Base-by-base conservation (phyloP, 2,113 vertebrate species). In the Hypomesus transpacificus region DNA sequence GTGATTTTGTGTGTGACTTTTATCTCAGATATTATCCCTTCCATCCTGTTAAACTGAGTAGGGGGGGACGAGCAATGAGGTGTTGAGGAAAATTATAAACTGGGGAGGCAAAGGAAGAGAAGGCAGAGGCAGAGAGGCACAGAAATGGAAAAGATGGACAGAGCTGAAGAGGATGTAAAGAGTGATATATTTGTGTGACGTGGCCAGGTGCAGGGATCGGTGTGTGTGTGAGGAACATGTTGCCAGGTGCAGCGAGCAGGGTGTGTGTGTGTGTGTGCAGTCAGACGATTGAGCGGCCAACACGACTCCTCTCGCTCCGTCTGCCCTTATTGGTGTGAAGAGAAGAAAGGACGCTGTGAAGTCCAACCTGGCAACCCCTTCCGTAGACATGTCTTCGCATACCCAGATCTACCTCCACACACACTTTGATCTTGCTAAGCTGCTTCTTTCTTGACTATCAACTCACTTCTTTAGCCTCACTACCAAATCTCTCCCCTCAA, bases 251-350 rank as follows among this genome's bases (percentile, higher is more conserved):
- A 28, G 79, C 84, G 83, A 86, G 82, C 82, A 82, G 82, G 78
- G 66, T 64, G 17, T 64, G 26, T 63, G 24, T 64, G 26, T 63
- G 24, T 64, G 61, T n/a, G 28, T 11, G 22, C 60, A 62, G 24
- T 16, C 24, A 7, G 20, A 62, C 8, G 22, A 28, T 17, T 24
- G 22, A n/a, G 9, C 68, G 60, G 84, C 76, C 86, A 52, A 57
- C 80, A 57, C 74, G 85, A 82, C 66, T 81, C 79, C 68, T 84
- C 82, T 79, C 83, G 85, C 81, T 65, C 73, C 14, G 61, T 81
- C 82, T 78, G 85, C 74, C 72, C 76, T 84, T 85, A 82, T 84
- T 86, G 78, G 82, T 69, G 80, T 88, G 85, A 75, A 80, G 86
- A 87, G 75, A 73, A 74, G 79, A 56, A 17, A 56, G 53, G 53